Conservation (phyloP, 2,888 invertebrate species). For the Drosophila kokeensis region DNA sequence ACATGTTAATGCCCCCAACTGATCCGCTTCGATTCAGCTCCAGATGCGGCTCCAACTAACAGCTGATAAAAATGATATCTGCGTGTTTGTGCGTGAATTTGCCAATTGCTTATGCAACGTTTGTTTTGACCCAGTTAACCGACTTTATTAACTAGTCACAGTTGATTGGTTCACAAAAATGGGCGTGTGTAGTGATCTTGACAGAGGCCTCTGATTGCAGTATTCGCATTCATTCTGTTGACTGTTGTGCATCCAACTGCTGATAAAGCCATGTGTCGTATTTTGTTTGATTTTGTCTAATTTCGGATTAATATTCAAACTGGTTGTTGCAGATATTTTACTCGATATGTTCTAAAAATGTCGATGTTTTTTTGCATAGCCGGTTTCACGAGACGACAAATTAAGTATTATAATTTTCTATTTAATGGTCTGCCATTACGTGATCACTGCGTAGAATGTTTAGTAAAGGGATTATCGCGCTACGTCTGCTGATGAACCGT, state of each 20-base stretch:
- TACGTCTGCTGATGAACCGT: constrained; percentile 1
- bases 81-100: background rate
- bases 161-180: constrained; percentile 38
- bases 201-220: constrained; percentile 23
- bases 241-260: background rate
- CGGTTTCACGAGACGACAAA: constrained; percentile 37
- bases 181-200: constrained; percentile 50
- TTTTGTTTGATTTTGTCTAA: constrained; percentile 11
- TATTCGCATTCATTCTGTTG: background rate
- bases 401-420: constrained; percentile 44
- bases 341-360: constrained; percentile 8
- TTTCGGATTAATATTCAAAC: constrained; percentile 21
- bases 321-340: constrained; percentile 21
- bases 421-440: background rate
- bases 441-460: background rate
- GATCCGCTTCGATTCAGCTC: constrained; percentile 12
- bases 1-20: constrained; percentile 46
- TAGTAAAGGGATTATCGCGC: constrained; percentile 1
- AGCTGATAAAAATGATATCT: constrained; percentile 15
- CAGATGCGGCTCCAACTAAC: background rate
- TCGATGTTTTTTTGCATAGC: constrained; percentile 44
- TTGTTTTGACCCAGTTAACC: constrained; percentile 38
- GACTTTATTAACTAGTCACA: constrained; percentile 7
- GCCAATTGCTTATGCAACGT: constrained; percentile 18
- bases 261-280: constrained; percentile 11